Evolutionary conservation across 2,113 vertebrate species (phyloP).

Genomic region (Rhinolophus sinicus): DNA sequence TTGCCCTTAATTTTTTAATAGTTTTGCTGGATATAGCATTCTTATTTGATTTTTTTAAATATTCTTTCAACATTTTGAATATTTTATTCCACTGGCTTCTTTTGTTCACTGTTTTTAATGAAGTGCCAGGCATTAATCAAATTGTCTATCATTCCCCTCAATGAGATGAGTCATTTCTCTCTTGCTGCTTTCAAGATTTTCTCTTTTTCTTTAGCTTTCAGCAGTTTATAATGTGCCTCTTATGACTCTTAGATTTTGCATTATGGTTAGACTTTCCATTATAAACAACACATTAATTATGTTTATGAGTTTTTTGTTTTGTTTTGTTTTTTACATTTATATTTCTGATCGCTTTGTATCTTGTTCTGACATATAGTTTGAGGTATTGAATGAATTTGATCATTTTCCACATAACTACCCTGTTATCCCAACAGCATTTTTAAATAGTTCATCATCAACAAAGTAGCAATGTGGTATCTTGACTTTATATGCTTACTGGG

Average conservation of each 20-base stretch:
- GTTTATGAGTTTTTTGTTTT: not conserved
- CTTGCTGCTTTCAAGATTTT: not conserved
- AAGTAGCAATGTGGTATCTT: not conserved
- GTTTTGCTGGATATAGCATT: not conserved
- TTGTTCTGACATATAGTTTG: not conserved
- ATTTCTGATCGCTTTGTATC: not conserved
- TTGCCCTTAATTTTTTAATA: not conserved
- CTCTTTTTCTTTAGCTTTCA: not conserved
- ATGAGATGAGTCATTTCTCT: not conserved
- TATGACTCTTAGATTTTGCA: not conserved
- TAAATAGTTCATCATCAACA: not conserved
- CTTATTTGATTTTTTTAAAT: not conserved
- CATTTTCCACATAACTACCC: not conserved
- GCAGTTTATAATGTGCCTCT: not conserved
- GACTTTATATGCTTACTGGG: not conserved
- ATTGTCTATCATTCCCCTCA: not conserved
- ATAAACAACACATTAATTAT: not conserved
- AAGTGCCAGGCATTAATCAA: not conserved
- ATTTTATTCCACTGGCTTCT: not conserved
- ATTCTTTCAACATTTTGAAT: not conserved
- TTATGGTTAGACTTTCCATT: not conserved
- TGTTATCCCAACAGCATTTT: not conserved
- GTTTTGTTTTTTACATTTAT: not conserved
- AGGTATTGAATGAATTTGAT: not conserved
- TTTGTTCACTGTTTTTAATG: not conserved